Evolutionary conservation across 1,140 invertebrate species (phyloP), one percentile per base, ranked within the genome.

Genomic region (Drosophila truncata): DNA sequence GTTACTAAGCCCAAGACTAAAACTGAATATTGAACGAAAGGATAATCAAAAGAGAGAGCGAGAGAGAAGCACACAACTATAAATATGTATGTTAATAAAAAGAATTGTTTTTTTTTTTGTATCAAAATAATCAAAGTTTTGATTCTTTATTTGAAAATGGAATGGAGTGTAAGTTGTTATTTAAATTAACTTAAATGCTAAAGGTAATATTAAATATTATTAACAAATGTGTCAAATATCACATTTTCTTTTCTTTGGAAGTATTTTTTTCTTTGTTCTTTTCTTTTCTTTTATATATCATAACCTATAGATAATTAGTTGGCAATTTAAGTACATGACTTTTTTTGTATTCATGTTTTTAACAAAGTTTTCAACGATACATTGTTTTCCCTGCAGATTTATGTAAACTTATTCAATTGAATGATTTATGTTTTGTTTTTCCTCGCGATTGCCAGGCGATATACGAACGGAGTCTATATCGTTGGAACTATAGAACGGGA

Each of bases 21-120:
- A 50, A 75, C 69, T 46, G 58, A 61, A 82, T 41, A 60, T 57
- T 60, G 59, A 52, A 72, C 59, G 54, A 85, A 85, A 72, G 42
- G 62, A 85, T 85, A 84, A 84, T 84, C 81, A 84, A 84, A 85
- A 83, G 42, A 11, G 46, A 62, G 55, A 83, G 42, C 9, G 46
- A 62, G 55, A 64, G 31, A 59, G 39, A 55, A 79, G 60, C 58
- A 41, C 76, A 42, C 37, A 37, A 57, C 41, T 70, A 35, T 41
- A 57, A 42, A 57, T 58, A 44, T 37, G 27, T 54, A 47, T 66
- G 67, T 58, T 65, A 82, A 82, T 76, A 82, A 80, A 78, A 72
- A 44, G 8, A 50, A 52, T 61, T 61, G 70, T 73, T 73, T 73
- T 73, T 69, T 72, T 44, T 46, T 54, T 71, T 47, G 25, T 52